Evolutionary conservation across 2,888 invertebrate species (phyloP).

Genomic region (Apotomis capreana): DNA sequence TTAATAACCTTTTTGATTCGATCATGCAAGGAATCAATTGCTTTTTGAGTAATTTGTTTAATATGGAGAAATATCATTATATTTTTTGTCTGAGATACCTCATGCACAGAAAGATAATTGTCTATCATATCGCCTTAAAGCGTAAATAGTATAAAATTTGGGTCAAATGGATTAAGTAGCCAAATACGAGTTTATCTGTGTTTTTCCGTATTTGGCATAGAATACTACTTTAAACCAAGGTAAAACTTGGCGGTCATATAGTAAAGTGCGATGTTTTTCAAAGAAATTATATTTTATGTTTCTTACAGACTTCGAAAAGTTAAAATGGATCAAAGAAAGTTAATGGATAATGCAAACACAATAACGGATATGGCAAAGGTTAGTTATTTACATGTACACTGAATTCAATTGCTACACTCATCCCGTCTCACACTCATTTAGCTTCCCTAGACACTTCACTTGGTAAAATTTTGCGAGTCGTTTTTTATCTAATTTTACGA

Average conservation of each 20-base stretch:
- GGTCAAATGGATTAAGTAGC: too few species aligned
- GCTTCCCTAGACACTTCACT: constrained; percentile 51
- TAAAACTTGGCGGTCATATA: background rate
- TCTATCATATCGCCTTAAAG: too few species aligned
- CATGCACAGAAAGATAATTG: too few species aligned
- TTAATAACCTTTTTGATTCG: too few species aligned
- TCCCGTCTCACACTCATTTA: constrained; percentile 68
- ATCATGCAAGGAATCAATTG: too few species aligned
- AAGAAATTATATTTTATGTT: constrained; percentile 23
- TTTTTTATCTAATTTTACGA: too few species aligned
- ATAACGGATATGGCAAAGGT: constrained; percentile 99
- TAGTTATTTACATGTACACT: constrained; percentile 62
- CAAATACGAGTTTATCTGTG: too few species aligned
- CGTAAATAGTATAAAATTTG: too few species aligned
- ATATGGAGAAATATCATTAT: too few species aligned
- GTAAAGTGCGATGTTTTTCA: background rate
- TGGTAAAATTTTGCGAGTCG: constrained; percentile 16
- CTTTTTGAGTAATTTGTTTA: too few species aligned
- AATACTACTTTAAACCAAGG: background rate
- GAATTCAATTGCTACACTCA: constrained; percentile 71
- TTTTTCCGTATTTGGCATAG: too few species aligned
- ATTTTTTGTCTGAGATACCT: too few species aligned
- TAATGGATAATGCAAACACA: constrained; percentile 99
- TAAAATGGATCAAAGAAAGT: constrained; percentile 99
- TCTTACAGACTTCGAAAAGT: constrained; percentile 96